phyloP scores from a whole-genome alignment of 1,140 invertebrate species.

The Thrips palmi region DNA sequence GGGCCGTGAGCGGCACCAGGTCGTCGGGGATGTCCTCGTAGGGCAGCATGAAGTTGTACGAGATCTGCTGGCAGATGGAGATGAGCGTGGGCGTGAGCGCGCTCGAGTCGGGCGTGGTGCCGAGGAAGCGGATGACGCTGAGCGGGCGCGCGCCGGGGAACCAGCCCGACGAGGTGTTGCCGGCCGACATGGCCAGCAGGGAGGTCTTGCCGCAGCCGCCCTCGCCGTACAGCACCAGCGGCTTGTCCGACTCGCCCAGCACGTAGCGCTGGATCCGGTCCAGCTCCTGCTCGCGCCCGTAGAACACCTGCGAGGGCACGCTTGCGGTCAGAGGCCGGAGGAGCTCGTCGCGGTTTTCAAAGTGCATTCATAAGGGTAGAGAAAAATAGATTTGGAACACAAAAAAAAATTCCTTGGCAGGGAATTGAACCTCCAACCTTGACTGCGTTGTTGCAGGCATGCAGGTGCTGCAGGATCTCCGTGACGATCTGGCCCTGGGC shows the following conservation, averaged over 20 bases:
- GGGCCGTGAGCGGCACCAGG: slow-evolving; percentile 81
- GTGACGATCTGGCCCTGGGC: slow-evolving; percentile 86
- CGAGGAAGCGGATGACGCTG: slow-evolving; percentile 80
- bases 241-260: slow-evolving; percentile 64
- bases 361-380: no score
- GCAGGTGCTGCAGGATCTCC: slow-evolving; percentile 90
- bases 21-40: slow-evolving; percentile 92
- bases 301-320: slow-evolving; percentile 71
- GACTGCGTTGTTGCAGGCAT: slow-evolving; percentile 92
- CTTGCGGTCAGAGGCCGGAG: no score
- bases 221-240: slow-evolving; percentile 85
- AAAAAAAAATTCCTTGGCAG: no score
- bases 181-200: slow-evolving; percentile 79
- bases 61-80: slow-evolving; percentile 92
- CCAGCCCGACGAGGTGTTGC: slow-evolving; percentile 51
- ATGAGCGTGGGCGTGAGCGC: slow-evolving; percentile 85
- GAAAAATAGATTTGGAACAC: no score
- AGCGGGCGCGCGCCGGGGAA: slow-evolving; percentile 56
- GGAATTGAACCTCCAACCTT: slow-evolving; percentile 28
- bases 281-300: slow-evolving; percentile 77
- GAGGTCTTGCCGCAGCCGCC: slow-evolving; percentile 97
- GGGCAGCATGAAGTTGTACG: slow-evolving; percentile 82
- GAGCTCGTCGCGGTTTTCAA: no score
- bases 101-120: slow-evolving; percentile 92
- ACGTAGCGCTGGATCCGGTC: slow-evolving; percentile 72